A percentile compares a stretch with the other conserved stretches of the same genome.
Conservation (phyloP, 2,888 invertebrate species). For the Pseudococcus longispinus region DNA sequence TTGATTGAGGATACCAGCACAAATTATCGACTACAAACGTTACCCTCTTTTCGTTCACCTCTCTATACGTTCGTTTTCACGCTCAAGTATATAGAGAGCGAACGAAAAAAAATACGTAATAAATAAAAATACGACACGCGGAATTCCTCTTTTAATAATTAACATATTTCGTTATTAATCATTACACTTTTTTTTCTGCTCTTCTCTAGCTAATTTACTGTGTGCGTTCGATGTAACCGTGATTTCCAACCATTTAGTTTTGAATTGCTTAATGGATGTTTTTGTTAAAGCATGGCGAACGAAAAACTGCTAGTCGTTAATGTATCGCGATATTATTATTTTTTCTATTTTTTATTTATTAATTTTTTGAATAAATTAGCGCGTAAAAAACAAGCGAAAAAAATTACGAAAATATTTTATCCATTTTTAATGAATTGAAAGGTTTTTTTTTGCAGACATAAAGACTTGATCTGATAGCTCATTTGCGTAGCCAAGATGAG, state of each 20-base stretch:
- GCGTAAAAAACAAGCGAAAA: background rate
- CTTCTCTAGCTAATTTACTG: background rate
- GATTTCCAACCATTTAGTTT: slow-evolving; percentile 31
- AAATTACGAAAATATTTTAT: background rate
- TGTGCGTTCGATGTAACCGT: slow-evolving; percentile 12
- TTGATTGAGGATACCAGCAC: slow-evolving; percentile 40
- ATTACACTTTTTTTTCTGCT: background rate
- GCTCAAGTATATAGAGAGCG: background rate
- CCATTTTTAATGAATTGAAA: slow-evolving; percentile 3
- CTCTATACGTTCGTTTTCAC: background rate
- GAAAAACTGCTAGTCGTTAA: slow-evolving; percentile 1
- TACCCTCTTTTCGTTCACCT: background rate
- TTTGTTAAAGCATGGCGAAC: background rate
- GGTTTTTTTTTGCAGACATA: background rate
- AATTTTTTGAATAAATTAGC: slow-evolving; percentile 25
- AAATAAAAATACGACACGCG: slow-evolving; percentile 26
- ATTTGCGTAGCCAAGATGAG: too few relatives aligned
- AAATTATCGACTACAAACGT: slow-evolving; percentile 36
- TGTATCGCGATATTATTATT: slow-evolving; percentile 9
- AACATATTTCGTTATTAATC: slow-evolving; percentile 30
- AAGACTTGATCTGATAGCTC: background rate
- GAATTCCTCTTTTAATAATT: slow-evolving; percentile 20
- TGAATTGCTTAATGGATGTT: slow-evolving; percentile 34
- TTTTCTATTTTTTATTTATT: background rate
- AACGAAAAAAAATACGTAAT: slow-evolving; percentile 1